phyloP scores from a whole-genome alignment of 2,113 vertebrate species.

The Hippocampus guttulatus region DNA sequence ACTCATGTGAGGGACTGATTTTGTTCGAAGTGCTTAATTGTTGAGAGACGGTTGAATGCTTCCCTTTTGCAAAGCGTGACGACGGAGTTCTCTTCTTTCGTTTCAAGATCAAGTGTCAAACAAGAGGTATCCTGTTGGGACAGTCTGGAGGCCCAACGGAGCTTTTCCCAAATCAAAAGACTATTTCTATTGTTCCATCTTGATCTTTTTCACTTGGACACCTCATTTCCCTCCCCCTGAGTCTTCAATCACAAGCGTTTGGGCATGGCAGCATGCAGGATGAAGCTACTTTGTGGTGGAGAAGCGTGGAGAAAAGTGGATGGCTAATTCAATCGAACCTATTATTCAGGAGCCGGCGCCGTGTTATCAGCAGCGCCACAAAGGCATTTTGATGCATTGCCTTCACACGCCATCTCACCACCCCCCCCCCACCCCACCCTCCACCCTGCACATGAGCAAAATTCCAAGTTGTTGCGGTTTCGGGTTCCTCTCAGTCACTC shows the following conservation, averaged over 20 bases:
- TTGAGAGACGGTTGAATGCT: slow-evolving; percentile 12
- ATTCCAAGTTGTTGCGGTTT: slow-evolving; percentile 53
- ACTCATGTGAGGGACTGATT: slow-evolving; percentile 27
- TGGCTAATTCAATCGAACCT: slow-evolving; percentile 67
- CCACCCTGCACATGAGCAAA: slow-evolving; percentile 27
- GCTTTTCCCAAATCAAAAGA: slow-evolving; percentile 5
- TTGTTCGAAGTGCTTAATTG: slow-evolving; percentile 24
- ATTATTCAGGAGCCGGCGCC: slow-evolving; percentile 64
- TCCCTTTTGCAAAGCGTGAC: slow-evolving; percentile 9
- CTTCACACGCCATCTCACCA: slow-evolving; percentile 40
- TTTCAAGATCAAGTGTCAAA: slow-evolving; percentile 37
- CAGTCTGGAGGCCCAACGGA: slow-evolving; percentile 3
- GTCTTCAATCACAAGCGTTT: slow-evolving; percentile 53
- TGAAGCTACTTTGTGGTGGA: slow-evolving; percentile 63
- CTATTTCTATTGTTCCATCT: slow-evolving; percentile 6
- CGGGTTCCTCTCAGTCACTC: not conserved
- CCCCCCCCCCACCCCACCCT: slow-evolving; percentile 1
- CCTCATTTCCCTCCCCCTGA: not conserved
- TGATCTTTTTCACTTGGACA: slow-evolving; percentile 11
- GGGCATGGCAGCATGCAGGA: slow-evolving; percentile 55
- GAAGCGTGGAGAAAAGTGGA: slow-evolving; percentile 67
- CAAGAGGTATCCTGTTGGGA: slow-evolving; percentile 29
- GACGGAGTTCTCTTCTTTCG: not conserved
- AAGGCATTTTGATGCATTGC: slow-evolving; percentile 71
- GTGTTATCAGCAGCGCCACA: slow-evolving; percentile 61